phyloP scores from a whole-genome alignment of 2,113 vertebrate genomes.

The Tursiops truncatus region DNA sequence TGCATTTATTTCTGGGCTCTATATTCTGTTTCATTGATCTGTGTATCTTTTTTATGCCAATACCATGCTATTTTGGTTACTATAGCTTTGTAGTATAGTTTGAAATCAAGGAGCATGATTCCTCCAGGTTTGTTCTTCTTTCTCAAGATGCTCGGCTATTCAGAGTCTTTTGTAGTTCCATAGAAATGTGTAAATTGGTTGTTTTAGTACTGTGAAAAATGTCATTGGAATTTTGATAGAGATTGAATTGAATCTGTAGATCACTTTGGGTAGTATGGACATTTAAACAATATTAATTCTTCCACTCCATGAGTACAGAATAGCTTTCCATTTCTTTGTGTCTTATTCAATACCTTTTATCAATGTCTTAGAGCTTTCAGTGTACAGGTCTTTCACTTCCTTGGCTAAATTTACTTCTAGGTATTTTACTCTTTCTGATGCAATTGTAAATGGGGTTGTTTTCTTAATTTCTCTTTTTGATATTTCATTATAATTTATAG shows the following conservation, averaged over 20 bases:
- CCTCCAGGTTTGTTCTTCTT: neutral
- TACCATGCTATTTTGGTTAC: neutral
- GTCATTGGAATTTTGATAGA: neutral
- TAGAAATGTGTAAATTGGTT: neutral
- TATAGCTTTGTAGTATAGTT: neutral
- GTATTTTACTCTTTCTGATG: neutral
- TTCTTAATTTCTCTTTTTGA: neutral
- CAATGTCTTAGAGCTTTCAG: neutral
- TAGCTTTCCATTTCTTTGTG: neutral
- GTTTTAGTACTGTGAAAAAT: neutral
- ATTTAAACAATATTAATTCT: neutral
- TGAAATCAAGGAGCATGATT: neutral
- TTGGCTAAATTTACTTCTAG: neutral
- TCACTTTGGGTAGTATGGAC: neutral
- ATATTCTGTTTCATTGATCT: neutral
- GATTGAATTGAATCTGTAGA: neutral
- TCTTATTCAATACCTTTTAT: neutral
- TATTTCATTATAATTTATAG: neutral
- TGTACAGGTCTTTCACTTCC: neutral
- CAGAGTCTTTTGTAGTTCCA: neutral
- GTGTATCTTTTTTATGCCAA: neutral
- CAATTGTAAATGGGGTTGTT: neutral
- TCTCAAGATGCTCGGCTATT: neutral
- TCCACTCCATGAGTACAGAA: neutral
- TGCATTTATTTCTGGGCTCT: neutral